Percentiles rank a stretch among this genome's conserved stretches.
These are phyloP conservation scores for Sisor rabdophorus DNA, from an alignment of 2,113 vertebrate species.

Conservation along the genomic window DNA sequence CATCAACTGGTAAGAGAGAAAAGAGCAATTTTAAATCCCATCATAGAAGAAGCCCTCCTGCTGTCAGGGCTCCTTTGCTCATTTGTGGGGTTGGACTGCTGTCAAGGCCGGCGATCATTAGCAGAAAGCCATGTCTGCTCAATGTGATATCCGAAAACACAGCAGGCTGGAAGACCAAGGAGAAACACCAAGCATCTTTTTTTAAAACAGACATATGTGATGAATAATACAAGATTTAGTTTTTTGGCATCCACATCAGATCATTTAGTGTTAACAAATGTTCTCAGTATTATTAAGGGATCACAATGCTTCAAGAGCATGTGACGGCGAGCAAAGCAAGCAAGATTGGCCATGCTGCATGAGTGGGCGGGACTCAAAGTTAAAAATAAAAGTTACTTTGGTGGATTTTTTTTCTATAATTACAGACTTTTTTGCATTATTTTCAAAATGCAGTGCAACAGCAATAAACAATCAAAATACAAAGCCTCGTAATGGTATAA, in stretches of 20 bases:
- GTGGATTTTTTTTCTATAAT: neutral
- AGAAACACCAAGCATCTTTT: conserved; percentile 4
- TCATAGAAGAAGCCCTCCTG: conserved; percentile 38
- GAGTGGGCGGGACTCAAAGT: no score
- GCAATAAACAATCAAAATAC: neutral
- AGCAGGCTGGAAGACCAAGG: neutral
- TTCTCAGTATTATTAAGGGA: neutral
- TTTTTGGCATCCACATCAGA: neutral
- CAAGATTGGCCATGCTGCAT: neutral
- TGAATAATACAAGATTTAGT: neutral
- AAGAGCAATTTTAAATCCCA: conserved; percentile 41
- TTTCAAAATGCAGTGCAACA: neutral
- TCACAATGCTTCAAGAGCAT: no score
- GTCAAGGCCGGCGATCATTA: conserved; percentile 39
- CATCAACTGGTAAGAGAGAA: conserved; percentile 38
- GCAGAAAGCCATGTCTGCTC: conserved; percentile 32
- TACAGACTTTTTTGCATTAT: neutral
- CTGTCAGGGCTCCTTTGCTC: conserved; percentile 41
- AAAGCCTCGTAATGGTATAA: neutral
- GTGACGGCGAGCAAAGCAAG: neutral
- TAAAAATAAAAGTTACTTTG: no score
- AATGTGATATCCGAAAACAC: conserved; percentile 29
- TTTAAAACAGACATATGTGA: conserved; percentile 2
- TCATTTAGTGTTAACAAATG: neutral
- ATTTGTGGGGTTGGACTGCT: conserved; percentile 40